A percentile compares a stretch with the other conserved stretches of the same genome.
Conservation (phyloP, 1,140 invertebrate genomes). For the Carposina sasakii region DNA sequence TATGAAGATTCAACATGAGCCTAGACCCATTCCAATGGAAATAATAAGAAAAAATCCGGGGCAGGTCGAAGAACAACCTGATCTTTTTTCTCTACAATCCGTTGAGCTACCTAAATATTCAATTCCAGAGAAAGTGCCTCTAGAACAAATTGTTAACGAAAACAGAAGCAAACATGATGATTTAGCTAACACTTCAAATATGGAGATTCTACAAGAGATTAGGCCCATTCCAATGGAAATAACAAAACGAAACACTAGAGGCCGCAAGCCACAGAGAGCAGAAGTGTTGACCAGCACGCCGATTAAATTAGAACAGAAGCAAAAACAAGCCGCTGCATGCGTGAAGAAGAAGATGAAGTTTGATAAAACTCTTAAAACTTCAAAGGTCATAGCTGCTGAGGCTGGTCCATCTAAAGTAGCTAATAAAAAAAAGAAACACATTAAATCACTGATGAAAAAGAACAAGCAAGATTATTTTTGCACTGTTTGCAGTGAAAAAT, state of each 20-base stretch:
- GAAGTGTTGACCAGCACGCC: slow-evolving; percentile 2
- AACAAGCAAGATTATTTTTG: neutral
- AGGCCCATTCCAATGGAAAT: neutral
- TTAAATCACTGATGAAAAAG: neutral
- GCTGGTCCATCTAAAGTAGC: neutral
- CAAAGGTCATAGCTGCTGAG: neutral
- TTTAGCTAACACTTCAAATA: neutral
- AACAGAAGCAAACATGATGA: neutral
- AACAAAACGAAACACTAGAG: neutral
- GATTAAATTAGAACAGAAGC: neutral
- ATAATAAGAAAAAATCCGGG: too few relatives aligned
- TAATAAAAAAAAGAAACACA: neutral
- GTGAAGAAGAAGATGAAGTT: neutral
- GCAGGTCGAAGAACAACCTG: neutral
- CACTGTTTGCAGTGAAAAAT: neutral
- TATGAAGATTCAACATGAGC: too few relatives aligned
- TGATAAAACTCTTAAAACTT: too few relatives aligned
- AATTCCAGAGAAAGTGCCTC: neutral
- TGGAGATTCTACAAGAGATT: neutral
- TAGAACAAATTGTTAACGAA: neutral
- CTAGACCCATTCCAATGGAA: too few relatives aligned
- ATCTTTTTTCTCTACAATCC: neutral
- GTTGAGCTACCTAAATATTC: neutral
- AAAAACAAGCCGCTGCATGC: neutral
- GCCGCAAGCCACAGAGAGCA: slow-evolving; percentile 3